Percentiles rank a stretch among this genome's conserved stretches.
Conservation (phyloP, 2,797 vertebrate species). For the Leptatherina wallacei region DNA sequence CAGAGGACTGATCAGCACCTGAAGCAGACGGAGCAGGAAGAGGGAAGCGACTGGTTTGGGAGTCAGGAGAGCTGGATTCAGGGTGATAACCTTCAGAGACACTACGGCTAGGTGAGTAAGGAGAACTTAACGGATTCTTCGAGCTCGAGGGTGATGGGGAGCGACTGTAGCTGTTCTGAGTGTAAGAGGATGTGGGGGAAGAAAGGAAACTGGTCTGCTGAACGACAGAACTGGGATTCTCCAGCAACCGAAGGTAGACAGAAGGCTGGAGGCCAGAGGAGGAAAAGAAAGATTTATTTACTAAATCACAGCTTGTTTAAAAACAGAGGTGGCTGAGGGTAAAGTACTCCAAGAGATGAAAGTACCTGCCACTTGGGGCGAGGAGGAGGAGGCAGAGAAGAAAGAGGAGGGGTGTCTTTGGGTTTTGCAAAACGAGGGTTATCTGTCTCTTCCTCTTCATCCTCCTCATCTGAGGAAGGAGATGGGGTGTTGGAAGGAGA, state of each 20-base stretch:
- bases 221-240: conserved; percentile 57
- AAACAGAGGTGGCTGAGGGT: neutral
- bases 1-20: conserved; percentile 81
- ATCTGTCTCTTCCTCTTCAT: conserved; percentile 66
- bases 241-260: conserved; percentile 80
- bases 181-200: conserved; percentile 44
- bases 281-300: conserved; percentile 11
- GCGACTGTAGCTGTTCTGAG: conserved; percentile 16
- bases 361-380: conserved; percentile 92
- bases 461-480: conserved; percentile 63
- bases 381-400: conserved; percentile 54
- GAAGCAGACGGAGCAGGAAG: conserved; percentile 11
- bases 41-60: conserved; percentile 50
- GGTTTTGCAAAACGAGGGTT: conserved; percentile 89
- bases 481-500: conserved; percentile 69
- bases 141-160: conserved; percentile 49
- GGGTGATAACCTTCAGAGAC: conserved; percentile 48
- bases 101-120: conserved; percentile 69
- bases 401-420: conserved; percentile 73
- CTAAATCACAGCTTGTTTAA: neutral
- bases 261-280: conserved; percentile 75
- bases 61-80: conserved; percentile 72
- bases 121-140: conserved; percentile 13
- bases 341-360: neutral
- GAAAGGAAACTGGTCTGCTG: conserved; percentile 63